Evolutionary conservation across 2,797 vertebrate genomes (phyloP).

Genomic region (Gephyroberyx darwinii): DNA sequence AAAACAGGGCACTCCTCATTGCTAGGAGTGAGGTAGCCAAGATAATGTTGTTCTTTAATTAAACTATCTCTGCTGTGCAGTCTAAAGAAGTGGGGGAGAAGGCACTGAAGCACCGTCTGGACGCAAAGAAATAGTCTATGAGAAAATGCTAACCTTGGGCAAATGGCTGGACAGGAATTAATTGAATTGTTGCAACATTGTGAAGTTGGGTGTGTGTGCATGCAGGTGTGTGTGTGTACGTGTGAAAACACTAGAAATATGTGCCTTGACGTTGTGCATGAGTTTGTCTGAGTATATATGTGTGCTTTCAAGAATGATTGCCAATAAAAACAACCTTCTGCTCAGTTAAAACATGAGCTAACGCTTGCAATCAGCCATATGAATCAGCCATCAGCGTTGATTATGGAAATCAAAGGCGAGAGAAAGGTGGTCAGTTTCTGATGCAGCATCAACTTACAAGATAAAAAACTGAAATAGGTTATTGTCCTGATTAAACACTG

Average conservation of each 20-base stretch:
- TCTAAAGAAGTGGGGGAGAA: conserved; percentile 45
- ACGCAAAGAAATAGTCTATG: background rate
- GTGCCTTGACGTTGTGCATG: background rate
- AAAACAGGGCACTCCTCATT: conserved; percentile 57
- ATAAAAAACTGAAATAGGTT: conserved; percentile 40
- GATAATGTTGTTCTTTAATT: conserved; percentile 86
- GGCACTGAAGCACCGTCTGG: conserved; percentile 28
- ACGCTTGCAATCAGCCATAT: conserved; percentile 51
- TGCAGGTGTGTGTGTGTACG: background rate
- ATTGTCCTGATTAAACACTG: conserved; percentile 17
- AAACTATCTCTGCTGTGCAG: conserved; percentile 68
- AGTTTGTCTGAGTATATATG: conserved; percentile 17
- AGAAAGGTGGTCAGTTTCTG: conserved; percentile 32
- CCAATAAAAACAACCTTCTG: conserved; percentile 62
- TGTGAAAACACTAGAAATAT: background rate
- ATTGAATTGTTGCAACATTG: conserved; percentile 38
- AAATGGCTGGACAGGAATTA: conserved; percentile 35
- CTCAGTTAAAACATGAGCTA: conserved; percentile 52
- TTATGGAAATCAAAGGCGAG: conserved; percentile 43
- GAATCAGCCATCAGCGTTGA: conserved; percentile 55
- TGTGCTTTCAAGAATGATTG: conserved; percentile 43
- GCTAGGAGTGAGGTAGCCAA: conserved; percentile 68
- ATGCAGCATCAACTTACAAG: conserved; percentile 26
- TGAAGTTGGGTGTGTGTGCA: conserved; percentile 3
- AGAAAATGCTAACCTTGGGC: conserved; percentile 49